Conservation (phyloP, 2,113 vertebrate species). For the Pelmatolapia mariae region DNA sequence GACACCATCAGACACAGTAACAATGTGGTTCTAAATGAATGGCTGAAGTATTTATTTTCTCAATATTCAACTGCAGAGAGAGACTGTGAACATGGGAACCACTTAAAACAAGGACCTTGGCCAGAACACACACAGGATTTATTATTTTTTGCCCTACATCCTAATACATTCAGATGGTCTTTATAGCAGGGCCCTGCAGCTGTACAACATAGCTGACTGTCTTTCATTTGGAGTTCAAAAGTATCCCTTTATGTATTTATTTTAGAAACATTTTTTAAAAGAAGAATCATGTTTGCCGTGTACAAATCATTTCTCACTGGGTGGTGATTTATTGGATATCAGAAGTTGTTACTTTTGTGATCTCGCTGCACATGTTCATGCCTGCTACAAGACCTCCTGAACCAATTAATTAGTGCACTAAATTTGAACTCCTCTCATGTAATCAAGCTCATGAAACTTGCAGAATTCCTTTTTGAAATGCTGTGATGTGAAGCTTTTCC, state of each 20-base stretch:
- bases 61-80: not conserved
- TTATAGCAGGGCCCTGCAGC: not conserved
- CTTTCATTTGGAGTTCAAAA: not conserved
- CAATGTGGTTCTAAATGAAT: not conserved
- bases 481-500: not conserved
- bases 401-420: constrained; percentile 17
- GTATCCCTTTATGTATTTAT: not conserved
- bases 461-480: not conserved
- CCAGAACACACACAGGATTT: not conserved
- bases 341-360: not conserved
- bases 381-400: not conserved
- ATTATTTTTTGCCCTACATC: not conserved
- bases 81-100: not conserved
- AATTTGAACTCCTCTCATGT: not conserved
- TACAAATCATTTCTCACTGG: not conserved
- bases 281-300: not conserved
- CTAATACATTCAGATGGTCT: not conserved
- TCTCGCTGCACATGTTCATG: not conserved
- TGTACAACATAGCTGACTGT: not conserved
- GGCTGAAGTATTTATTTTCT: not conserved
- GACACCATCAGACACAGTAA: not conserved
- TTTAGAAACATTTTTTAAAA: not conserved
- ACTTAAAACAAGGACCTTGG: not conserved
- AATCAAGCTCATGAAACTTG: not conserved
- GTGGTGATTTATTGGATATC: not conserved